These are phyloP conservation scores for Sitophilus oryzae DNA, from an alignment of 1,140 invertebrate genomes.

Conservation along the genomic window DNA sequence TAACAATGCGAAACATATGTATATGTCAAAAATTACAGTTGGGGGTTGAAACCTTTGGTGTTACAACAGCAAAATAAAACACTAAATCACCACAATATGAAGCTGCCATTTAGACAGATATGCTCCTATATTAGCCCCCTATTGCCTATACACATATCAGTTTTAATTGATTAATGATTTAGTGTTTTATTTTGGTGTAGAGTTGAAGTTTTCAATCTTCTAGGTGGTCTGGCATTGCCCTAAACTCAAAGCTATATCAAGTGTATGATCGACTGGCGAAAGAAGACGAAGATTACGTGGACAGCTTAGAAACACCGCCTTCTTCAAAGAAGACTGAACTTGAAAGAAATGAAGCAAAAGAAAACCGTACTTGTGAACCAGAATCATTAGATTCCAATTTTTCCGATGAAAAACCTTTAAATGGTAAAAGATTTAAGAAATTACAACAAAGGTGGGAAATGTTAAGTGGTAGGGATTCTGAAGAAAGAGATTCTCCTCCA, in stretches of 20 bases:
- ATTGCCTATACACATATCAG: too few species aligned
- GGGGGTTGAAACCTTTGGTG: too few species aligned
- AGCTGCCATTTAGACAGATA: too few species aligned
- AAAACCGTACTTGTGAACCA: slow-evolving; percentile 39
- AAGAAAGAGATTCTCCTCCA: slow-evolving; percentile 42
- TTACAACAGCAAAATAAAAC: too few species aligned
- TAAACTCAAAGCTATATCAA: slow-evolving; percentile 63
- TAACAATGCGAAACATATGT: too few species aligned
- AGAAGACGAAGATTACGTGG: slow-evolving; percentile 66
- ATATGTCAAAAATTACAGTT: too few species aligned
- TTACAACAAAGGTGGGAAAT: slow-evolving; percentile 84
- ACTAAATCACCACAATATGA: too few species aligned
- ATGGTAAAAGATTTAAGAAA: slow-evolving; percentile 58
- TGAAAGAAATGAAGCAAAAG: slow-evolving; percentile 32
- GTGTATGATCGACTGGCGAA: slow-evolving; percentile 62
- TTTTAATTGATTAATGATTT: too few species aligned
- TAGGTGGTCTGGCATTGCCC: slow-evolving; percentile 62
- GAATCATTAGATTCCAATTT: slow-evolving; percentile 40
- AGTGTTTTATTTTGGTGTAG: too few species aligned
- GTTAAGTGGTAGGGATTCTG: slow-evolving; percentile 52
- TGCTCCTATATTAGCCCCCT: too few species aligned
- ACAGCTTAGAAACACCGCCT: slow-evolving; percentile 55
- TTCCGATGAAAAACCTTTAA: slow-evolving; percentile 43
- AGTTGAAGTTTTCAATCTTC: too few species aligned
- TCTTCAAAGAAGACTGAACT: slow-evolving; percentile 1